phyloP scores from a whole-genome alignment of 2,888 invertebrate species.

The Uloborus plumipes region DNA sequence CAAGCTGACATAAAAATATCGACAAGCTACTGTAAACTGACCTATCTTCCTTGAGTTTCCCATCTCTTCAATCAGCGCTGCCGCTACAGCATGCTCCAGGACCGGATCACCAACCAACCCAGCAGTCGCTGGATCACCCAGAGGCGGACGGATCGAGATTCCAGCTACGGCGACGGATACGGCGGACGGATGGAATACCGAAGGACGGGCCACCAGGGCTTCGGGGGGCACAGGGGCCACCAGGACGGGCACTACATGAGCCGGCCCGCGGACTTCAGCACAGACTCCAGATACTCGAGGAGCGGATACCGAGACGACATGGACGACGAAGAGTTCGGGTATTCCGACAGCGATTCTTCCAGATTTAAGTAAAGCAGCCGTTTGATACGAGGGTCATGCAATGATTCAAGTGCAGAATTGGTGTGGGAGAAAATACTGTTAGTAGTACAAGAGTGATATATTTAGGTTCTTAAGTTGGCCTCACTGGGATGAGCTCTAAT shows the following conservation, averaged over 20 bases:
- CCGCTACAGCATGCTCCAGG: constrained; percentile 52
- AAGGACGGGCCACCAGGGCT: constrained; percentile 3
- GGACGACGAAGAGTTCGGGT: constrained; percentile 51
- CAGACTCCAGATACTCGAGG: not conserved
- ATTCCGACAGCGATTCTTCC: constrained; percentile 44
- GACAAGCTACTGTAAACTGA: not conserved
- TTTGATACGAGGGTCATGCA: too few species aligned
- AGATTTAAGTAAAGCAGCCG: constrained; percentile 21
- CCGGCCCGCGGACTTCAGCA: not conserved
- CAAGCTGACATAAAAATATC: too few species aligned
- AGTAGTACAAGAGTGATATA: too few species aligned
- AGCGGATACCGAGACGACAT: constrained; percentile 23
- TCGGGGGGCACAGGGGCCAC: not conserved
- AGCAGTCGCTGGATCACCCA: constrained; percentile 13
- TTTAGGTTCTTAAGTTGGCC: too few species aligned
- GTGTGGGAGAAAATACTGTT: too few species aligned
- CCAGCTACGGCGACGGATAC: constrained; percentile 10
- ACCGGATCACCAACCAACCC: constrained; percentile 35
- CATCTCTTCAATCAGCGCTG: constrained; percentile 20
- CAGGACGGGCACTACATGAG: constrained; percentile 17
- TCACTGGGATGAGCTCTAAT: too few species aligned
- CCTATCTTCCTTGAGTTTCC: not conserved
- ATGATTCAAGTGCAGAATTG: too few species aligned
- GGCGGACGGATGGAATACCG: constrained; percentile 10
- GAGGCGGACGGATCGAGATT: constrained; percentile 12